Evolutionary conservation across 2,888 invertebrate genomes (phyloP), one percentile per base, ranked within the genome.

Genomic region (Tenthredo distinguenda): DNA sequence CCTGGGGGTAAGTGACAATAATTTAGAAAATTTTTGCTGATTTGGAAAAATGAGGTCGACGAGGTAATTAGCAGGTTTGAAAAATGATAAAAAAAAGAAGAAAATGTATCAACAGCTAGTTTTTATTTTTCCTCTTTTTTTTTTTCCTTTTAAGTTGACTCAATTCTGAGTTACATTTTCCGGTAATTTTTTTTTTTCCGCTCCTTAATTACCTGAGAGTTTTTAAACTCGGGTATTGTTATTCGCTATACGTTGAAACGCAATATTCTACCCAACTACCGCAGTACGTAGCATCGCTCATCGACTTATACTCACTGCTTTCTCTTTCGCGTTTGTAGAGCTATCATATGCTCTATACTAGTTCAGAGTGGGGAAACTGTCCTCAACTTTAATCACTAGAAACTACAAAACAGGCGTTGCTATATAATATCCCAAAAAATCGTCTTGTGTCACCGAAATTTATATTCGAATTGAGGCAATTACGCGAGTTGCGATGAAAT

Each of bases 251-350:
- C 37, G 40, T 43, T 74, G n/a, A 74, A 43, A 74, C 43, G 76
- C 40, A 26, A 47, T 47, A 26, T 15, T 15, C 10, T 76, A 21
- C 1, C 43, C 6, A 37, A 18, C 47, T 47, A 71, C 37, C 18
- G 76, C n/a, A 76, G 40, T 47, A 47, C 26, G 47, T 76, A 21
- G 43, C 21, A 47, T 76, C 40, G 76, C 47, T 47, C 47, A 47
- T 76, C 76, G 76, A 37, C 43, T 76, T 76, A 34, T 55, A 55
- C 47, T 7, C 34, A 55, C 79, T 79, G 58, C 79, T 79, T 79
- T 79, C 79, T 79, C 79, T 79, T 79, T 79, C 79, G 2, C 55
- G 55, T 58, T 18, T 18, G 34, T 76, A 76, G 47, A 34, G 15
- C 50, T 79, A 26, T 76, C 55, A 21, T 55, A 34, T n/a, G 26